Percentiles rank a stretch among this genome's conserved stretches.
phyloP scores from a whole-genome alignment of 2,888 invertebrate species.

The Meta bourneti region DNA sequence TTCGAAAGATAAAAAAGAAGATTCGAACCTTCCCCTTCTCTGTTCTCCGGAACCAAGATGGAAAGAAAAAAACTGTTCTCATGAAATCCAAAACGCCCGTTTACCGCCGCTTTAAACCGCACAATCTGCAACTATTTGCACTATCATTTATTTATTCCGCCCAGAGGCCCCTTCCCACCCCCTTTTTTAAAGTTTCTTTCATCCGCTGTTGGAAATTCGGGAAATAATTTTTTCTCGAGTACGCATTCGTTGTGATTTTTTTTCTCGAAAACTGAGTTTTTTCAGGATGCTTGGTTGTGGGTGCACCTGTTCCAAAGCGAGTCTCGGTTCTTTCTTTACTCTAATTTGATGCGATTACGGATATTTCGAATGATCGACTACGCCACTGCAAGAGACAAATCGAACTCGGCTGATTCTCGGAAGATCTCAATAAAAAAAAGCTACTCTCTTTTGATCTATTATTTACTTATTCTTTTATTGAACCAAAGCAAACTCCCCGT shows the following conservation, averaged over 20 bases:
- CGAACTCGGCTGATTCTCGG: too few species aligned
- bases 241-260: neutral
- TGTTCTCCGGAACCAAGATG: neutral
- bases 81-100: constrained; percentile 33
- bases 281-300: neutral
- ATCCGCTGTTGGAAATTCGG: neutral
- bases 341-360: neutral
- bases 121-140: neutral
- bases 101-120: constrained; percentile 9
- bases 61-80: constrained; percentile 12
- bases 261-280: neutral
- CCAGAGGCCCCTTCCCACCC: neutral
- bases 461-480: too few species aligned
- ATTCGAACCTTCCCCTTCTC: constrained; percentile 19
- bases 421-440: too few species aligned
- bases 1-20: constrained; percentile 45
- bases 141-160: constrained; percentile 1
- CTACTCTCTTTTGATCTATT: too few species aligned
- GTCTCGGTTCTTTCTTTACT: neutral
- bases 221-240: neutral
- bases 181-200: neutral
- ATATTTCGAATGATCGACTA: neutral
- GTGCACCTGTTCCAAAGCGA: neutral
- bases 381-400: too few species aligned
- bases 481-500: too few species aligned